These are phyloP conservation scores for Venustaconcha ellipsiformis DNA, from an alignment of 1,140 invertebrate genomes.

Conservation along the genomic window DNA sequence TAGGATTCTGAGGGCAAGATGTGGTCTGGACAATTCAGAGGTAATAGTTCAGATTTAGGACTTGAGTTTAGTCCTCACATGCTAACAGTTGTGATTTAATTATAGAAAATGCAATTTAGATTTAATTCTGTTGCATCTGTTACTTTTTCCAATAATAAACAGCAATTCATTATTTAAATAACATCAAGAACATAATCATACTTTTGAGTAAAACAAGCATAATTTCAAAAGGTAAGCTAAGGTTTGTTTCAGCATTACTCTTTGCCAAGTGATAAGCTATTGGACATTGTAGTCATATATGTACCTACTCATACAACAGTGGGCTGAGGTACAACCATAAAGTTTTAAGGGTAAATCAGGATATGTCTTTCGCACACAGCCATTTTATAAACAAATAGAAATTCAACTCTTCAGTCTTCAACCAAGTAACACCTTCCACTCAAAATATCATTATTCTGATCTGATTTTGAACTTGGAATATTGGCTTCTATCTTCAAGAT, in stretches of 20 bases:
- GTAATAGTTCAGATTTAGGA: conserved; percentile 6
- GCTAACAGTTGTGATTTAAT: conserved; percentile 2
- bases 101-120: conserved; percentile 1
- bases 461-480: too few species aligned
- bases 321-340: too few species aligned
- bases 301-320: too few species aligned
- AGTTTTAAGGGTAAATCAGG: too few species aligned
- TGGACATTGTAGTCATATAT: neutral
- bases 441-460: too few species aligned
- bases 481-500: too few species aligned
- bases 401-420: too few species aligned
- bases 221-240: neutral
- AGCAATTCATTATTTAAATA: neutral
- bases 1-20: conserved; percentile 51
- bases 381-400: too few species aligned
- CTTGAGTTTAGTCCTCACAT: neutral
- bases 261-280: neutral
- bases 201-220: neutral
- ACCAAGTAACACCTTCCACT: too few species aligned
- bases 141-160: neutral
- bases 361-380: too few species aligned
- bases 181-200: neutral
- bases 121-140: neutral
- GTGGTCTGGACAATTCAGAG: conserved; percentile 57
- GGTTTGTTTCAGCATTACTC: neutral